These are phyloP conservation scores for Chaetogeoica ovagalla DNA, from an alignment of 2,888 invertebrate species.

Conservation along the genomic window DNA sequence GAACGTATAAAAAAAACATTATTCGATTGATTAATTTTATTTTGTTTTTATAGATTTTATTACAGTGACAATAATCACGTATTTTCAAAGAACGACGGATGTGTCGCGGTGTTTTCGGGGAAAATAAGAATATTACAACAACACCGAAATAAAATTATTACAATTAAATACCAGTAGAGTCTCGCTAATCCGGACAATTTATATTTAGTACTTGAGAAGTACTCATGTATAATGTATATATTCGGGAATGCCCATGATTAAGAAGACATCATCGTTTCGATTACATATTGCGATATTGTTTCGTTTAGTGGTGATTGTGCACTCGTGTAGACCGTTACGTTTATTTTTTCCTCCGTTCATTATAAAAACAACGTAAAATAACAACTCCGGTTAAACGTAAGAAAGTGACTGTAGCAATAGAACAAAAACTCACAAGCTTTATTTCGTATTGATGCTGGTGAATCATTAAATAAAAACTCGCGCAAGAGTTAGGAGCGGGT, in stretches of 20 bases:
- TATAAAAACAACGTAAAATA: constrained; percentile 5
- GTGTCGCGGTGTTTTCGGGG: too few relatives aligned
- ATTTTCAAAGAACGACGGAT: too few relatives aligned
- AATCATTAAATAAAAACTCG: constrained; percentile 47
- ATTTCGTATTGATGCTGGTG: constrained; percentile 54
- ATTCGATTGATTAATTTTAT: too few relatives aligned
- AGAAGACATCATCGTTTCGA: not conserved
- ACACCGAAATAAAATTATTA: too few relatives aligned
- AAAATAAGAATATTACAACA: too few relatives aligned
- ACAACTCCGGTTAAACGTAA: constrained; percentile 39
- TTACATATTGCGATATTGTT: not conserved
- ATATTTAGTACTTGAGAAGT: too few relatives aligned
- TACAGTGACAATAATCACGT: too few relatives aligned
- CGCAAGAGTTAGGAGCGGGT: constrained; percentile 53
- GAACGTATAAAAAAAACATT: too few relatives aligned
- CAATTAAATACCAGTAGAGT: too few relatives aligned
- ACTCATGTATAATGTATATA: too few relatives aligned
- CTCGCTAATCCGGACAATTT: too few relatives aligned
- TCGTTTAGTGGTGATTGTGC: constrained; percentile 16
- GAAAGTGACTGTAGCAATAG: constrained; percentile 47
- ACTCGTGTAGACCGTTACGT: constrained; percentile 5
- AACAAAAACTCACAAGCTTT: constrained; percentile 55
- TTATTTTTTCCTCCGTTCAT: not conserved
- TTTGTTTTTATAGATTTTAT: too few relatives aligned
- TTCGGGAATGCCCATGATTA: not conserved